Conservation (phyloP, 2,888 invertebrate genomes). For the Ochlodes sylvanus region DNA sequence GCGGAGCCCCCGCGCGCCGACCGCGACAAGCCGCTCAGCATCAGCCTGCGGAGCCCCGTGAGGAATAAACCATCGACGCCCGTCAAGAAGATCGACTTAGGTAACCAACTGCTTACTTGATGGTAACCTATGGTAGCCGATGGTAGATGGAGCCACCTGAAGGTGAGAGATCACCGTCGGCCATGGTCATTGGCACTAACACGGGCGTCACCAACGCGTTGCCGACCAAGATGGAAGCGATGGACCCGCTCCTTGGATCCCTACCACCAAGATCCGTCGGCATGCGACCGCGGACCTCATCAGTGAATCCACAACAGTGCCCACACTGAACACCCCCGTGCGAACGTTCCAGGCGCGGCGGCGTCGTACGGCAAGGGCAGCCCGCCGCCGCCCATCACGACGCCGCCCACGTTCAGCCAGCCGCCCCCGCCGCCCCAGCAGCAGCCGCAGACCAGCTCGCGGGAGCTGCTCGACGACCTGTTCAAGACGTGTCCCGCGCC, state of each 20-base stretch:
- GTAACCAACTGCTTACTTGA: slow-evolving; percentile 56
- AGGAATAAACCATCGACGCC: slow-evolving; percentile 60
- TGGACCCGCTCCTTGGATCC: too few species aligned
- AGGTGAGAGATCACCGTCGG: too few species aligned
- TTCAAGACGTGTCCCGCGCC: slow-evolving; percentile 81
- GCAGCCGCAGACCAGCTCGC: slow-evolving; percentile 50
- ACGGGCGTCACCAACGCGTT: too few species aligned
- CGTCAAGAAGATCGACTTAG: slow-evolving; percentile 85
- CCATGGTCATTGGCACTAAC: too few species aligned
- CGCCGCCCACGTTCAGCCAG: slow-evolving; percentile 34
- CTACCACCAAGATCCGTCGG: too few species aligned
- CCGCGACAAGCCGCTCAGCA: slow-evolving; percentile 54
- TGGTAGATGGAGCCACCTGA: too few species aligned
- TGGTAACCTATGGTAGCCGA: too few species aligned
- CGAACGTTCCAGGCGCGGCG: slow-evolving; percentile 62
- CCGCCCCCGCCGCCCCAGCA: slow-evolving; percentile 27
- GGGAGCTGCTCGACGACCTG: slow-evolving; percentile 83
- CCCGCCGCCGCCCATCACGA: slow-evolving; percentile 13
- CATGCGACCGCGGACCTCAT: too few species aligned
- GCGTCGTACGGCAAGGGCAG: slow-evolving; percentile 52
- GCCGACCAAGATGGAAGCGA: too few species aligned
- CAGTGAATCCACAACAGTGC: too few species aligned
- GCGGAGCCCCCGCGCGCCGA: slow-evolving; percentile 31
- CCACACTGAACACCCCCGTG: too few species aligned
- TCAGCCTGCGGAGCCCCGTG: slow-evolving; percentile 66